These are phyloP conservation scores for Mercenaria mercenaria DNA, from an alignment of 1,140 invertebrate species.

Conservation along the genomic window DNA sequence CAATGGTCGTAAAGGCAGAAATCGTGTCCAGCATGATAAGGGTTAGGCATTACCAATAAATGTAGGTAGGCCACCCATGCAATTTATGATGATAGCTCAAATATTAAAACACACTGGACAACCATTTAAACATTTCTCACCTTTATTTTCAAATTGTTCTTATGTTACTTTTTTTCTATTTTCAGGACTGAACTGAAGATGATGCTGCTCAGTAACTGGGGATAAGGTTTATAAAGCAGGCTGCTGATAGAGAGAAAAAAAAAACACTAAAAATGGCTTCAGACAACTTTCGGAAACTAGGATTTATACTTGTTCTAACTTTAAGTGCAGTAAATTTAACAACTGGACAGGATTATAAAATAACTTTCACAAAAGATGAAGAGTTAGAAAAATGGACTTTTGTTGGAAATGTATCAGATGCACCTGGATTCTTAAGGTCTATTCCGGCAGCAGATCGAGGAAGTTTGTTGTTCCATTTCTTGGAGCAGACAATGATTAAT, in stretches of 20 bases:
- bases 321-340: not conserved
- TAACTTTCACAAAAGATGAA: constrained; percentile 36
- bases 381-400: constrained; percentile 46
- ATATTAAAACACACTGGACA: too few species aligned
- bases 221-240: not conserved
- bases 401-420: constrained; percentile 59
- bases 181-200: not conserved
- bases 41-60: too few species aligned
- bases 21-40: too few species aligned
- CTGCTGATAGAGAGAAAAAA: not conserved
- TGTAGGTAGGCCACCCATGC: too few species aligned
- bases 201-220: not conserved
- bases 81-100: too few species aligned
- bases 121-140: too few species aligned
- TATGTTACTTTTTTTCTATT: not conserved
- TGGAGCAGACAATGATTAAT: constrained; percentile 55
- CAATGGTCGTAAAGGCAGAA: too few species aligned
- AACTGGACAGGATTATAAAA: constrained; percentile 21
- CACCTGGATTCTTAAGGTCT: constrained; percentile 40
- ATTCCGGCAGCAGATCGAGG: constrained; percentile 38
- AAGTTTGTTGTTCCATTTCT: constrained; percentile 41
- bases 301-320: not conserved
- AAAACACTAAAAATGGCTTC: not conserved
- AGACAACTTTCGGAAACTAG: not conserved
- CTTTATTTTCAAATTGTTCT: too few species aligned